Percentiles rank a stretch among this genome's conserved stretches.
phyloP scores from a whole-genome alignment of 1,140 invertebrate species.

The Lycorma delicatula region DNA sequence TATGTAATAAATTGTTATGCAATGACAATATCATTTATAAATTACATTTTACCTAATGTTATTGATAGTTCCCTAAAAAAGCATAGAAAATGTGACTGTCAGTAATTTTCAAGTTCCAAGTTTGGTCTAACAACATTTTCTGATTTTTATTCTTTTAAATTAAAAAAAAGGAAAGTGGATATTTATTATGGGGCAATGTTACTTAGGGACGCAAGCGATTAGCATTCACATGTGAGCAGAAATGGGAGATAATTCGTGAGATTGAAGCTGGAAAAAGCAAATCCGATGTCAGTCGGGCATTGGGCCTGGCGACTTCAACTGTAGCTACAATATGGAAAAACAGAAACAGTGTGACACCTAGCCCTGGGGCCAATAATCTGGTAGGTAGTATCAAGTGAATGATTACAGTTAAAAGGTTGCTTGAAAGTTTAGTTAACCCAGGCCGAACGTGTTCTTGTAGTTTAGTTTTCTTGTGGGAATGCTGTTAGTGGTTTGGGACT shows the following conservation, averaged over 20 bases:
- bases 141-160: too few species aligned
- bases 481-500: neutral
- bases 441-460: neutral
- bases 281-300: slow-evolving; percentile 47
- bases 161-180: too few species aligned
- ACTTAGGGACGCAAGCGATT: slow-evolving; percentile 49
- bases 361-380: slow-evolving; percentile 21
- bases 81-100: too few species aligned
- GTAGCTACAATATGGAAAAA: slow-evolving; percentile 52
- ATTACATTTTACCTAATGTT: too few species aligned
- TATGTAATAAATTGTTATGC: too few species aligned
- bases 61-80: too few species aligned
- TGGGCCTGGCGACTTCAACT: slow-evolving; percentile 48
- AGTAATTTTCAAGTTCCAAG: too few species aligned
- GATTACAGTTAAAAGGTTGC: too few species aligned
- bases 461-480: neutral
- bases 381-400: slow-evolving; percentile 14
- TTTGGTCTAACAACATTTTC: too few species aligned
- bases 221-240: slow-evolving; percentile 52
- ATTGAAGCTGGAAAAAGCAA: slow-evolving; percentile 50
- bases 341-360: slow-evolving; percentile 36
- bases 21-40: too few species aligned
- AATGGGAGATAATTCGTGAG: slow-evolving; percentile 52
- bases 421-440: neutral
- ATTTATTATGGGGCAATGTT: too few species aligned